phyloP scores from a whole-genome alignment of 2,888 invertebrate genomes.

The Drepanosiphum platanoidis region DNA sequence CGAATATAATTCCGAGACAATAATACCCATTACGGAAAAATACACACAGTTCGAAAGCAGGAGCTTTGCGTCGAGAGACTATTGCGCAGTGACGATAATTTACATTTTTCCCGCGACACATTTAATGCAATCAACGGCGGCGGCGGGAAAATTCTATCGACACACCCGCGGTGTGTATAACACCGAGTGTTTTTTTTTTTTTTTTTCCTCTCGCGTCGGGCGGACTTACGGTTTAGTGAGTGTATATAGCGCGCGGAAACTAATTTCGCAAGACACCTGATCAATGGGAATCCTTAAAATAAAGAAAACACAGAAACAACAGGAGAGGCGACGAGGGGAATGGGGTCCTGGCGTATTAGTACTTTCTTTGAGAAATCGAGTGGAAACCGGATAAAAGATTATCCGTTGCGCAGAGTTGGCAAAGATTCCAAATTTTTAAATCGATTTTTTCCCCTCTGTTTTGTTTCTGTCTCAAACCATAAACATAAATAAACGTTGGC shows the following conservation, averaged over 20 bases:
- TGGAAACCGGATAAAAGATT: slow-evolving; percentile 53
- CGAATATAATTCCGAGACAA: too few species aligned
- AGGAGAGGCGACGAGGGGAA: background rate
- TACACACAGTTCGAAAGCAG: background rate
- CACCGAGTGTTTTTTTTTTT: too few species aligned
- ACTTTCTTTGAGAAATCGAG: slow-evolving; percentile 49
- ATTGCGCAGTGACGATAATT: too few species aligned
- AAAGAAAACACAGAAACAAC: background rate
- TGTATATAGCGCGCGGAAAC: background rate
- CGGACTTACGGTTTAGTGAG: background rate
- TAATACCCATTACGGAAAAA: too few species aligned
- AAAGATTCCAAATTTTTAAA: slow-evolving; percentile 18
- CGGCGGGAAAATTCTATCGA: background rate
- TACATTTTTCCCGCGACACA: background rate
- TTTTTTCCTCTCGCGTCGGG: too few species aligned
- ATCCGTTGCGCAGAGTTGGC: slow-evolving; percentile 27
- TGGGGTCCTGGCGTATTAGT: background rate
- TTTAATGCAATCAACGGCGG: background rate
- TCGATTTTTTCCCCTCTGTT: slow-evolving; percentile 6
- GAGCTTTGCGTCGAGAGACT: too few species aligned
- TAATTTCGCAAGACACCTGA: background rate
- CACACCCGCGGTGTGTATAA: too few species aligned
- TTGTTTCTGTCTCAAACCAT: too few species aligned
- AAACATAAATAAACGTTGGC: background rate
- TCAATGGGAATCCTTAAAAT: slow-evolving; percentile 3